Base-by-base conservation (phyloP, 35 echinoderm and acorn worm genomes). In the Chiridota heheva region DNA sequence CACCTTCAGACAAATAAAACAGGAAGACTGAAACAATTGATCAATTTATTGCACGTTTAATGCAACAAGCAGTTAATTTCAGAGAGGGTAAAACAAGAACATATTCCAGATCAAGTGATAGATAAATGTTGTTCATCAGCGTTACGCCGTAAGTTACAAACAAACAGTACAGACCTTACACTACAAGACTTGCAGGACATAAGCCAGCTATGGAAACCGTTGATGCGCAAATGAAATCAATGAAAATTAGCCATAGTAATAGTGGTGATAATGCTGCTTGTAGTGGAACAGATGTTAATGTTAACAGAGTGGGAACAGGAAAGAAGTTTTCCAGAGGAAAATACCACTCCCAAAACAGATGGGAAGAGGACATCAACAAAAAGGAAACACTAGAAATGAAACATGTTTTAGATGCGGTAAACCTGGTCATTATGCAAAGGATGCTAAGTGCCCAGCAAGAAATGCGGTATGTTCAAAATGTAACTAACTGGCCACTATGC, bases 351-450 rank as follows among this genome's bases (percentile, higher is more conserved):
- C 3, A 15, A 30, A 70, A 40, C n/a, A n/a, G n/a, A n/a, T n/a
- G n/a, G n/a, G n/a, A n/a, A n/a, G n/a, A n/a, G n/a, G n/a, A n/a
- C n/a, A n/a, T n/a, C 5, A 13, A 16, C 5, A 70, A 24, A 70
- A 38, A 70, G n/a, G 33, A 37, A 42, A 41, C 10, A 20, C 67
- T 36, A 66, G 37, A 66, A 2, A 15, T 27, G n/a, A 30, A 18
- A 70, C 75, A 31, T 86, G 82, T 47, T 81, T 40, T 66, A 44
- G 72, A 7, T 92, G 89, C 40, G 67, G 76, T 34, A 28, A 45
- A 80, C 40, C 41, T 7, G 89, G 83, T 76, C 89, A 87, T 57
- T 92, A 77, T 35, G 82, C 75, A 0, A 91, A 79, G 37, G 81
- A 91, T 47, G 22, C 18, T 17, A 29, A 67, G 40, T 85, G 88